These are phyloP conservation scores for Zeuzera pyrina DNA, from an alignment of 2,888 invertebrate species.

Conservation along the genomic window DNA sequence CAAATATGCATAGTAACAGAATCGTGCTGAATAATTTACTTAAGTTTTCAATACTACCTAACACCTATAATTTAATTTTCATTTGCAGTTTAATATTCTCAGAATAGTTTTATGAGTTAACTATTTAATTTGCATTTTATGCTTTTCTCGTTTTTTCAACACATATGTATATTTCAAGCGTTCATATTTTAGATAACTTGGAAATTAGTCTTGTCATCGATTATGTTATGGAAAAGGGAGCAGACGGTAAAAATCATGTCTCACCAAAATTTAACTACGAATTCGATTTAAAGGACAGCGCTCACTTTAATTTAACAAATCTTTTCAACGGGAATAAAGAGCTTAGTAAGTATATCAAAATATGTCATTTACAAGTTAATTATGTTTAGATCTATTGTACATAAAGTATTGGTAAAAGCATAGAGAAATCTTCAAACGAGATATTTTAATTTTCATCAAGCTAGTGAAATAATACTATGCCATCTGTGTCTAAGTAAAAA, in stretches of 20 bases:
- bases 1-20: no score
- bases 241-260: constrained; percentile 20
- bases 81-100: no score
- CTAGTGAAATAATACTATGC: no score
- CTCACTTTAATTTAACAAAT: constrained; percentile 25
- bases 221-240: constrained; percentile 17
- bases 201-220: constrained; percentile 13
- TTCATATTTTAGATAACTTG: constrained; percentile 13
- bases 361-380: no score
- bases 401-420: no score
- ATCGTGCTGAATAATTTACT: no score
- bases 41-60: no score
- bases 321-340: constrained; percentile 31
- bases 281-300: constrained; percentile 28
- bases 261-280: constrained; percentile 18
- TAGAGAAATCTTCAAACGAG: neutral
- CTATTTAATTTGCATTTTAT: no score
- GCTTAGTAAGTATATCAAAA: constrained; percentile 21
- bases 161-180: neutral
- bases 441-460: neutral
- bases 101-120: no score
- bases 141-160: neutral
- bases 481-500: no score
- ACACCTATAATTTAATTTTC: no score
- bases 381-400: no score